Evolutionary conservation across 2,888 invertebrate genomes (phyloP).

Genomic region (Phengaris arion): DNA sequence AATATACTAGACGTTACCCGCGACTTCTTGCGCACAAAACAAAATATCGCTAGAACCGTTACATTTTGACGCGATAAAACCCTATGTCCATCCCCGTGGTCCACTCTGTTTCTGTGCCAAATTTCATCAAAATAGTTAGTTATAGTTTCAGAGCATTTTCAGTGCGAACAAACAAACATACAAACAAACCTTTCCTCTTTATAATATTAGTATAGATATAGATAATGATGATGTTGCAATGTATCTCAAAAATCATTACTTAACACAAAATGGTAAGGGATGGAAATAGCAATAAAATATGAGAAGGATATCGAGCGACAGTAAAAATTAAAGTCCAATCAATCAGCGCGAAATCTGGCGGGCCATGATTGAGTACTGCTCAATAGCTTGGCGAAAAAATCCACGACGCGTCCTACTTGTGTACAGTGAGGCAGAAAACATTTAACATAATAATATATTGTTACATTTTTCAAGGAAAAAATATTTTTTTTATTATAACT

Average conservation of each 20-base stretch:
- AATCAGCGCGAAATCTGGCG: slow-evolving; percentile 58
- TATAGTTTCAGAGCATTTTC: no score
- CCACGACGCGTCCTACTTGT: slow-evolving; percentile 37
- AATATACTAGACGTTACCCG: no score
- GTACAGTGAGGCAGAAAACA: slow-evolving; percentile 36
- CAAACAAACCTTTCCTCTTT: no score
- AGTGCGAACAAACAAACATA: no score
- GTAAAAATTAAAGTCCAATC: slow-evolving; percentile 57
- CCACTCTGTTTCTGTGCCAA: no score
- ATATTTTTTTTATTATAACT: not conserved
- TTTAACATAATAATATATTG: not conserved
- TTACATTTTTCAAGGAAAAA: not conserved
- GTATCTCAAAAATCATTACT: not conserved
- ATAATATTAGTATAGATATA: no score
- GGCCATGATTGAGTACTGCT: slow-evolving; percentile 52
- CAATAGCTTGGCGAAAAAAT: slow-evolving; percentile 50
- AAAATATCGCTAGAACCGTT: no score
- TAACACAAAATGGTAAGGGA: not conserved
- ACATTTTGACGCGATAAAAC: no score
- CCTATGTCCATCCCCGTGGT: no score
- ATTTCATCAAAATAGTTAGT: no score
- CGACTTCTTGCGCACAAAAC: no score
- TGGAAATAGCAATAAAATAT: slow-evolving; percentile 22
- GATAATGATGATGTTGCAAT: no score
- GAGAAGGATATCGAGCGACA: slow-evolving; percentile 30